Evolutionary conservation across 2,113 vertebrate genomes (phyloP).

Genomic region (Macroglossus sobrinus): DNA sequence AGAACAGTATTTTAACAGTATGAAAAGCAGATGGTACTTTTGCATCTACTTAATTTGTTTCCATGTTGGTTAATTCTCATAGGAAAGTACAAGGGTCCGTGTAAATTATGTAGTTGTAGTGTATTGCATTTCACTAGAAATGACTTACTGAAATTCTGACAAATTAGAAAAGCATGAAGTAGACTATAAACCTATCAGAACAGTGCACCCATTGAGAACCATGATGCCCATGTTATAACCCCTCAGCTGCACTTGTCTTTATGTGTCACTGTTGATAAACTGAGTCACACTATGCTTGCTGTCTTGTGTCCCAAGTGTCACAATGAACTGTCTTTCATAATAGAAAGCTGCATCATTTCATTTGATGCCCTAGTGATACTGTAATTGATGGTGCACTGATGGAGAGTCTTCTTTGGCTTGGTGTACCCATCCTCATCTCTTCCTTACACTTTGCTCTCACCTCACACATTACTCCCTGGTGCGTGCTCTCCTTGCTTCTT

Average conservation of each 20-base stretch:
- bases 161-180: neutral
- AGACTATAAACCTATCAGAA: neutral
- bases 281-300: neutral
- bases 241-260: neutral
- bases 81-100: constrained; percentile 9
- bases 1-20: neutral
- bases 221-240: neutral
- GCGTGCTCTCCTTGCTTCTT: neutral
- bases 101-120: neutral
- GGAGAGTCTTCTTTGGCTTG: neutral
- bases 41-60: constrained; percentile 27
- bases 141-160: neutral
- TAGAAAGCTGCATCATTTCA: neutral
- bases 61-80: constrained; percentile 8
- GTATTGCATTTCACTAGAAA: neutral
- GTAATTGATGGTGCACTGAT: neutral
- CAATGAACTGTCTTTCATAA: neutral
- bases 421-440: neutral
- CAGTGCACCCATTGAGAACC: neutral
- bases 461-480: neutral
- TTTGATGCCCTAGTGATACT: neutral
- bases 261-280: neutral
- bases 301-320: neutral
- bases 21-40: neutral
- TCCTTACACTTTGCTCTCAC: neutral